Evolutionary conservation across 1,140 invertebrate genomes (phyloP).

Genomic region (Heterodera carotae): DNA sequence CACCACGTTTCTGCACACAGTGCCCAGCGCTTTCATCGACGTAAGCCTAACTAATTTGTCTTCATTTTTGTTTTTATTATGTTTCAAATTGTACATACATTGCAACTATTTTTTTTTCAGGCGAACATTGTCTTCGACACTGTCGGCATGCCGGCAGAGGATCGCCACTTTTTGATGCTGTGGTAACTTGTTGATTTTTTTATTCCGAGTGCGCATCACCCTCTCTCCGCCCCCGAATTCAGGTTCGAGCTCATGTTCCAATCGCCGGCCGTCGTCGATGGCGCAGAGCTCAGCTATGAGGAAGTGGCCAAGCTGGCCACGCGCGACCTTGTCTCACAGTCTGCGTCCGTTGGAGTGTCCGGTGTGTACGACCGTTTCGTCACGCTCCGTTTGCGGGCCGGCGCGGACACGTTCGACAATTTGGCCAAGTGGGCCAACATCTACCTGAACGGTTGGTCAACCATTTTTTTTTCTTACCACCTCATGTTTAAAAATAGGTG

Average conservation of each 20-base stretch:
- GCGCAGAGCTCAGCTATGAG: constrained; percentile 39
- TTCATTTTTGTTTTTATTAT: constrained; percentile 23
- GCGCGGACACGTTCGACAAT: constrained; percentile 35
- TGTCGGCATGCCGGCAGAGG: constrained; percentile 29
- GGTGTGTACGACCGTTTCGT: constrained; percentile 35
- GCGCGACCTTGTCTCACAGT: constrained; percentile 32
- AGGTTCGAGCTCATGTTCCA: constrained; percentile 48
- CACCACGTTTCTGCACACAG: constrained; percentile 33
- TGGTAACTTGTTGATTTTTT: constrained; percentile 21
- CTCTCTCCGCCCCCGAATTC: too few species aligned
- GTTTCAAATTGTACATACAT: too few species aligned
- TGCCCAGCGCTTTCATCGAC: constrained; percentile 45
- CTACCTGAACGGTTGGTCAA: constrained; percentile 26
- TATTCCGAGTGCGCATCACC: neutral
- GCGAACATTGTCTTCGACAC: constrained; percentile 35
- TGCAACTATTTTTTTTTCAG: too few species aligned
- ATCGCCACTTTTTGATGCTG: constrained; percentile 49
- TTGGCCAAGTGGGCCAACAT: constrained; percentile 46
- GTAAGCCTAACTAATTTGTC: constrained; percentile 15
- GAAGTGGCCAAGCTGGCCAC: constrained; percentile 48
- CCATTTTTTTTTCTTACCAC: too few species aligned
- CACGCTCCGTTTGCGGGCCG: constrained; percentile 20
- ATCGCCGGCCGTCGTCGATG: constrained; percentile 47
- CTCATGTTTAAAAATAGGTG: neutral
- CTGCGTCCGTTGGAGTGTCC: constrained; percentile 24